A percentile compares a stretch with the other conserved stretches of the same genome.
Evolutionary conservation across 2,888 invertebrate species (phyloP).

Genomic region (Girardia tigrina): DNA sequence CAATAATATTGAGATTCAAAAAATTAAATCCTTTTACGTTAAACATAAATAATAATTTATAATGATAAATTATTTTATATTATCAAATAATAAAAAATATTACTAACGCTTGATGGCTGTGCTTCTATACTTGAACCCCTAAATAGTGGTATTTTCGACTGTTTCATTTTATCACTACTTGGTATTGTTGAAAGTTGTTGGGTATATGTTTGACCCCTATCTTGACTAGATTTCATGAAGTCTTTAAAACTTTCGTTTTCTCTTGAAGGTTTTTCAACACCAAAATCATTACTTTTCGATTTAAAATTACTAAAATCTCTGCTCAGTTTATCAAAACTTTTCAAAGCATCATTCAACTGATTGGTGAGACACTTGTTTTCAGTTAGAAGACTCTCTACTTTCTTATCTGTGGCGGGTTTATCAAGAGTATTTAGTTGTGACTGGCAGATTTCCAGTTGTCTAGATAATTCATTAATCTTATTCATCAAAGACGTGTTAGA

Average conservation of each 20-base stretch:
- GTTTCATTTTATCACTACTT: neutral
- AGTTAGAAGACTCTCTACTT: neutral
- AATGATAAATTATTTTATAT: too few species aligned
- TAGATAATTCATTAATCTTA: neutral
- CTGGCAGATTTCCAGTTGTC: neutral
- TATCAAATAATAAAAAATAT: neutral
- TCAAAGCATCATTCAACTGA: neutral
- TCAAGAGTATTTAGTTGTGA: neutral
- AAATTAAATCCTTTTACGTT: too few species aligned
- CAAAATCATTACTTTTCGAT: neutral
- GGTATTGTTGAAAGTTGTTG: too few species aligned
- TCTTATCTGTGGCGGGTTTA: neutral
- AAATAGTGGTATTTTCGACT: neutral
- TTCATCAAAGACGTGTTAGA: neutral
- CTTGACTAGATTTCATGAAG: neutral
- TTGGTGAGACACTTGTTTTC: neutral
- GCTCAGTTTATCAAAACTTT: neutral
- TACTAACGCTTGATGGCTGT: neutral
- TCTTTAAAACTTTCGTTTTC: neutral
- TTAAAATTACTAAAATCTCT: neutral
- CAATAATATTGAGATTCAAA: too few species aligned
- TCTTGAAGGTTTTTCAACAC: neutral
- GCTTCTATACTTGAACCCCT: neutral
- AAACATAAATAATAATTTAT: too few species aligned
- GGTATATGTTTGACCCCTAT: neutral